These are phyloP conservation scores for Microctonus aethiopoides DNA, from an alignment of 2,888 invertebrate genomes.

Conservation along the genomic window DNA sequence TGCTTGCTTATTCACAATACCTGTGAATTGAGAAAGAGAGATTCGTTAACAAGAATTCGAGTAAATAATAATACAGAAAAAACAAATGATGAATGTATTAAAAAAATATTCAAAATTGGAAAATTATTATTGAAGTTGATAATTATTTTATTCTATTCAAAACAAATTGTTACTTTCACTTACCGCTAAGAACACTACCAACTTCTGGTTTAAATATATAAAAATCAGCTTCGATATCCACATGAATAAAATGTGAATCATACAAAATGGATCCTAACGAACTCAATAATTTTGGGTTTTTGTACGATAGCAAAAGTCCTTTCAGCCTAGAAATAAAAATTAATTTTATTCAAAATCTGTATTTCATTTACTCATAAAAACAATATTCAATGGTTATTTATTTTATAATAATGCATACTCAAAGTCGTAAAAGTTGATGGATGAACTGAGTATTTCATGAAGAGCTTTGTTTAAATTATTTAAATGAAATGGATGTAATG, in stretches of 20 bases:
- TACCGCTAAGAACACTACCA: slow-evolving; percentile 72
- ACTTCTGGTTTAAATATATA: slow-evolving; percentile 76
- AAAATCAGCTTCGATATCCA: slow-evolving; percentile 77
- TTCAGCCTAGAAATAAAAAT: slow-evolving; percentile 70
- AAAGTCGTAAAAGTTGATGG: slow-evolving; percentile 73
- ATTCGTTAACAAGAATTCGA: too few relatives aligned
- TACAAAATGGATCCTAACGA: slow-evolving; percentile 72
- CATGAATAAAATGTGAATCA: slow-evolving; percentile 74
- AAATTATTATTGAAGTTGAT: too few relatives aligned
- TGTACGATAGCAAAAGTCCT: slow-evolving; percentile 77
- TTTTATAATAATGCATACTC: slow-evolving; percentile 68
- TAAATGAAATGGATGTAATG: slow-evolving; percentile 74
- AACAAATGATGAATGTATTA: neutral
- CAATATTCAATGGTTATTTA: neutral
- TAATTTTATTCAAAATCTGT: slow-evolving; percentile 20
- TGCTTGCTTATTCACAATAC: slow-evolving; percentile 76
- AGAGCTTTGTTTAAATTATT: slow-evolving; percentile 72
- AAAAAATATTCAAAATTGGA: neutral
- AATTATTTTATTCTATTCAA: too few relatives aligned
- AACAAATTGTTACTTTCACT: too few relatives aligned
- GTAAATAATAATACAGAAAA: slow-evolving; percentile 12
- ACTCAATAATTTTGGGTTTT: slow-evolving; percentile 73
- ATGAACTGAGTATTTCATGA: slow-evolving; percentile 71
- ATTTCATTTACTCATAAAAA: slow-evolving; percentile 4
- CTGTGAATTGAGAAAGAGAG: slow-evolving; percentile 48